These are phyloP conservation scores for Anaspis maculata DNA, from an alignment of 2,888 invertebrate species.

Conservation along the genomic window DNA sequence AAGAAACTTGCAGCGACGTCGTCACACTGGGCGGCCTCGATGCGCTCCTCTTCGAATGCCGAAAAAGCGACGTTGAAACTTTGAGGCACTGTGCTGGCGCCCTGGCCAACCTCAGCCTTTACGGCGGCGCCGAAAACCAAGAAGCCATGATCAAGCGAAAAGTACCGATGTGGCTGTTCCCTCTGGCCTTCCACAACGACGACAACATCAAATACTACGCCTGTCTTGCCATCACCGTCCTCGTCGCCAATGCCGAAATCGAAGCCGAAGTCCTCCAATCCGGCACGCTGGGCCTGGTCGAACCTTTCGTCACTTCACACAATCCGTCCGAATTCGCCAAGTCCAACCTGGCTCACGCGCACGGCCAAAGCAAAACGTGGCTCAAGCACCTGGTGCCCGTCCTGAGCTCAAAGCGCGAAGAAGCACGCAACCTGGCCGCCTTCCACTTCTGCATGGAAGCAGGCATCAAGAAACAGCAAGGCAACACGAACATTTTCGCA, in stretches of 20 bases:
- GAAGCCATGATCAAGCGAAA: slow-evolving; percentile 94
- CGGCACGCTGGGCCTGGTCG: slow-evolving; percentile 93
- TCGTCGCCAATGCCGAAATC: slow-evolving; percentile 96
- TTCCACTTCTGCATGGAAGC: slow-evolving; percentile 99
- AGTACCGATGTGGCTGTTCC: slow-evolving; percentile 95
- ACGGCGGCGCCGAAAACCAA: slow-evolving; percentile 95
- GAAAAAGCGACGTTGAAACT: slow-evolving; percentile 87
- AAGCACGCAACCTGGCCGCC: slow-evolving; percentile 92
- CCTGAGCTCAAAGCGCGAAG: slow-evolving; percentile 87
- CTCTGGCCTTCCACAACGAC: slow-evolving; percentile 91
- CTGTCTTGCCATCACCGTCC: slow-evolving; percentile 91
- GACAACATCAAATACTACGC: slow-evolving; percentile 98
- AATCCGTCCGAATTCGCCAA: slow-evolving; percentile 92
- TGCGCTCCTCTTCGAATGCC: slow-evolving; percentile 88
- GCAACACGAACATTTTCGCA: slow-evolving; percentile 81
- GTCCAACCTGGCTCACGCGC: slow-evolving; percentile 85
- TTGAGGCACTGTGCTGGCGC: slow-evolving; percentile 95
- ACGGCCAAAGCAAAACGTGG: slow-evolving; percentile 95
- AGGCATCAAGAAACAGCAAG: slow-evolving; percentile 90
- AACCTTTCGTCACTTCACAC: slow-evolving; percentile 91
- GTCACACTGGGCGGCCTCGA: slow-evolving; percentile 88
- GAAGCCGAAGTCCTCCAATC: slow-evolving; percentile 94
- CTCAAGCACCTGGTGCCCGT: slow-evolving; percentile 87
- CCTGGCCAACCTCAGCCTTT: slow-evolving; percentile 89
- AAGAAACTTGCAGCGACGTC: slow-evolving; percentile 90